Conservation (phyloP, 2,888 invertebrate genomes). For the Linhomoeus sp. region DNA sequence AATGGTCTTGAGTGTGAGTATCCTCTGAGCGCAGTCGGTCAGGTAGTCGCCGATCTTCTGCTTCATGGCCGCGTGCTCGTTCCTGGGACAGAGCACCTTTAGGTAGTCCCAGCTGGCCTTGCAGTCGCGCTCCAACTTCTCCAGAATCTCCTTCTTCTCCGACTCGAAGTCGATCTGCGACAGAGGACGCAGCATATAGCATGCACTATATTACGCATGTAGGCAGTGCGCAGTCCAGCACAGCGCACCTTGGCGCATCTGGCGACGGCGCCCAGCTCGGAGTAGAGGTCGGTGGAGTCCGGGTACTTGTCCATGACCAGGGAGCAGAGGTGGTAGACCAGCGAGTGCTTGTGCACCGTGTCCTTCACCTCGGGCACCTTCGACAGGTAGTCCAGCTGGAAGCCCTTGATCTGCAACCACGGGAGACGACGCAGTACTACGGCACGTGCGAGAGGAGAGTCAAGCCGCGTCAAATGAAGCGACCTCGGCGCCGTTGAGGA, state of each 20-base stretch:
- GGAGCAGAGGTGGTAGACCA: conserved; percentile 86
- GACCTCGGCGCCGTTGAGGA: conserved; percentile 77
- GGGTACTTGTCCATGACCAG: conserved; percentile 91
- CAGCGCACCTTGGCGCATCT: conserved; percentile 43
- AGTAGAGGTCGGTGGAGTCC: conserved; percentile 85
- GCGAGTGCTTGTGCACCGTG: conserved; percentile 92
- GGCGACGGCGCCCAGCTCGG: conserved; percentile 42
- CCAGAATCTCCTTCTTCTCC: conserved; percentile 60
- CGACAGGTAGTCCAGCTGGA: conserved; percentile 85
- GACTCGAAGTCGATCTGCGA: conserved; percentile 68
- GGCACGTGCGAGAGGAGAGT: background rate
- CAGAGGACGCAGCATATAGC: background rate
- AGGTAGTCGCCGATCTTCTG: conserved; percentile 64
- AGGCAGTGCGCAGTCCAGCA: too few relatives aligned
- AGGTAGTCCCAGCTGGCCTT: conserved; percentile 91
- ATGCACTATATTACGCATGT: too few relatives aligned
- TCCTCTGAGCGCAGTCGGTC: conserved; percentile 85
- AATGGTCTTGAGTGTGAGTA: conserved; percentile 74
- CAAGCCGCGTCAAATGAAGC: conserved; percentile 35
- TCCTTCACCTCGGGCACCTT: conserved; percentile 61
- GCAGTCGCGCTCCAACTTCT: conserved; percentile 77
- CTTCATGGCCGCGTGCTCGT: conserved; percentile 48
- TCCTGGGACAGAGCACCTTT: conserved; percentile 56
- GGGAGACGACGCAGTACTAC: background rate
- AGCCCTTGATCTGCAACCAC: conserved; percentile 75